Evolutionary conservation across 2,113 vertebrate species (phyloP).

Genomic region (Apistogramma diplotaenia): DNA sequence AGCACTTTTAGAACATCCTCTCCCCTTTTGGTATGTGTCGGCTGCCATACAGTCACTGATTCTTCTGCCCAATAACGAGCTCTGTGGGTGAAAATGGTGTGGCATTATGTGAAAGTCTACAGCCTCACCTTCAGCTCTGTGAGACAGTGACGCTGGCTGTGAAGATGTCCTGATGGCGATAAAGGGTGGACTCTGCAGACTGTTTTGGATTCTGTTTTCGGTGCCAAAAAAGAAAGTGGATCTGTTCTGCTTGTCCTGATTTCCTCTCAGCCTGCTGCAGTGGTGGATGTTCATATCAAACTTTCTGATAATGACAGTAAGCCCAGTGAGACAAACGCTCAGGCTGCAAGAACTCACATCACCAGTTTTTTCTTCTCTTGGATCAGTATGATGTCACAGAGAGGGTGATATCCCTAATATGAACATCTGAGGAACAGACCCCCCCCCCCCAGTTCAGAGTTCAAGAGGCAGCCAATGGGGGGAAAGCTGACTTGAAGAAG

Average conservation of each 20-base stretch:
- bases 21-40: background rate
- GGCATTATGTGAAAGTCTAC: background rate
- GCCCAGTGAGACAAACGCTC: background rate
- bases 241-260: background rate
- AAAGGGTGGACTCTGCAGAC: background rate
- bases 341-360: background rate
- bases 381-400: background rate
- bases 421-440: background rate
- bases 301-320: background rate
- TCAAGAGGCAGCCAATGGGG: background rate
- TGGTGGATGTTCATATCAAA: background rate
- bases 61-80: background rate
- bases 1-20: background rate
- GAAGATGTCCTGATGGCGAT: background rate
- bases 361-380: background rate
- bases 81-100: background rate
- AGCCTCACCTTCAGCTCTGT: background rate
- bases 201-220: background rate
- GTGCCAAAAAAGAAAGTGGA: background rate
- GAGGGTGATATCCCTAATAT: background rate
- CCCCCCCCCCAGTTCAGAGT: background rate
- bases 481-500: background rate
- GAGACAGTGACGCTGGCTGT: background rate
- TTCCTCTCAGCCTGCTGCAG: background rate
- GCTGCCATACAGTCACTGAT: background rate